Base-by-base conservation (phyloP, 2,888 invertebrate species). In the Diaperis boleti region DNA sequence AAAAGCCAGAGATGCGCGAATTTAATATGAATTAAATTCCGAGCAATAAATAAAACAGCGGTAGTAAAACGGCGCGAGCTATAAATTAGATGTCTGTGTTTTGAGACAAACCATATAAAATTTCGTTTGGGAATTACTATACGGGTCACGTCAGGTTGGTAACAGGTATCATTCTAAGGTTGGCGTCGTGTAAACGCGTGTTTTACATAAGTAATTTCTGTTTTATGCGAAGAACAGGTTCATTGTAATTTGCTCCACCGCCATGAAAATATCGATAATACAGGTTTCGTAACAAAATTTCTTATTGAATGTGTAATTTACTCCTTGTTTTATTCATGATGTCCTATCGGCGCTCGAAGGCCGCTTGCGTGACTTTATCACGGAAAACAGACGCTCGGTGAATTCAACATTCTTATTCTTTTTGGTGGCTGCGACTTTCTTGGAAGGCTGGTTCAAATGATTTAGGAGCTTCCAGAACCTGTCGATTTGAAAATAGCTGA, bases 101-200 rank as follows among this genome's bases (percentile, higher is more conserved):
- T 10, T 14, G 37, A 37, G 14, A 14, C 20, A 39, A n/a, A 15
- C 20, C 39, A 15, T 54, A 33, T 42, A 44, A 42, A 55, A 42
- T 41, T 41, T 54, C 54, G 42, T 29, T 15, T n/a, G 4, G 29
- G 37, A n/a, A 31, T 57, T 45, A 47, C 37, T 45, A 59, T 49
- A 17, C 41, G 49, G 13, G 31, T 39, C 59, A 59, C 59, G 59
- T 59, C 18, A 50, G 22, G 59, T 59, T 59, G 49, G 49, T 50
- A 42, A 47, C 47, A 57, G n/a, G 47, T 37, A 47, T 45, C 47
- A 45, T 57, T 57, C 57, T 45, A 35, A 47, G 39, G 57, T 47
- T 47, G 57, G 57, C 57, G 47, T 57, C 57, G 47, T 57, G 57
- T 57, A 33, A 37, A 44, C 15, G 57, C 57, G 57, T 57, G 57